Base-by-base conservation (phyloP, 2,888 invertebrate genomes). In the Psococerastis gibbosa region DNA sequence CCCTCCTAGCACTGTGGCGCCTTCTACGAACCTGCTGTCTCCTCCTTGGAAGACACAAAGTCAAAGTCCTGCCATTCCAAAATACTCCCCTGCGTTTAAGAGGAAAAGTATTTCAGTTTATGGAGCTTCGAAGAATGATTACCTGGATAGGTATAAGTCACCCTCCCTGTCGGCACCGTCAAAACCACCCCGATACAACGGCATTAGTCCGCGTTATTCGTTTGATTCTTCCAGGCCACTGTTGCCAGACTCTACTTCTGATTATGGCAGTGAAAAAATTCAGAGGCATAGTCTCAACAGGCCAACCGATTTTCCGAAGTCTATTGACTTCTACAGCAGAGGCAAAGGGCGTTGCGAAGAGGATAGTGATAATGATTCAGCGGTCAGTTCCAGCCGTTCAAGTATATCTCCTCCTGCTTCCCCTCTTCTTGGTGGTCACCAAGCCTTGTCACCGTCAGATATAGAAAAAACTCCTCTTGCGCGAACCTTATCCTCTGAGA, bases 321-420 rank as follows among this genome's bases (percentile, higher is more conserved):
- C 11, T 9, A 6, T 27, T 27, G 27, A 27, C 11, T 27, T 27
- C 11, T 27, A 34, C 35, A 15, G 35, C 6, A 8, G 18, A 34
- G 35, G 13, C 15, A 18, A 9, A 13, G 15, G 35, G 6, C 35
- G 35, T 9, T 34, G 8, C 9, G 55, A 63, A 53, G 72, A 77
- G 51, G 82, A 82, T 52, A 81, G 80, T 54, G 87, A 87, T 58
- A 84, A 83, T 54, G 87, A 88, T 60, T 87, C 85, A 22, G 85
- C 85, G 3, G 81, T 87, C 58, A 85, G 85, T 57, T 81, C 80
- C 41, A 80, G 80, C 51, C 76, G 82, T 43, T 84, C 82, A 35
- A 79, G 79, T 57, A 71, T 79, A 51, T 81, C 80, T 2, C 74
- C 78, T 49, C 76, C 75, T 47, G 73, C 74, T 50, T 83, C 85